Base-by-base conservation (phyloP, 2,888 invertebrate genomes). In the Marasmarcha lunaedactyla region DNA sequence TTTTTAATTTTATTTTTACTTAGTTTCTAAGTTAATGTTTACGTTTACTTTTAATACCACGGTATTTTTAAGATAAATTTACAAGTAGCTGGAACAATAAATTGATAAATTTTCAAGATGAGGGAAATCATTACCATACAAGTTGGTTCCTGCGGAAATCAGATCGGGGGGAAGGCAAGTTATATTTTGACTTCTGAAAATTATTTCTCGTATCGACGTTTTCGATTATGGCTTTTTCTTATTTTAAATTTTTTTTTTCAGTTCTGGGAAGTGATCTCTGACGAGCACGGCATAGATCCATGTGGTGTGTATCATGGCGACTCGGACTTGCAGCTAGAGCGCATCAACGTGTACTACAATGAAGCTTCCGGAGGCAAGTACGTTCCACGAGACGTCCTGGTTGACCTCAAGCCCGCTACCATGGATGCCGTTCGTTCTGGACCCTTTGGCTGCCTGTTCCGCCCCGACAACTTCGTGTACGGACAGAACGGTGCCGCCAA, bases 341-440 rank as follows among this genome's bases (percentile, higher is more conserved):
- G 91, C 42, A 89, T 92, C 53, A 89, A 90, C 57, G 92, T 92
- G 20, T 92, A 90, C 68, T 92, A 89, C 81, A 90, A 91, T 61
- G 90, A 91, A 62, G 90, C 88, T 1, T 66, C 79, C 3, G 85
- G 81, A 11, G 78, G 84, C 34, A 79, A 79, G 49, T 81, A 74
- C 46, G 81, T 81, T 6, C 81, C 79, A 14, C 61, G 81, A n/a
- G 66, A 78, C 2, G 68, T 81, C 13, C 57, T 81, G 7, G 58
- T 76, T 1, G 79, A 83, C 53, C 65, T 81, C 10, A 73, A 81
- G 52, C 74, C 70, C 1, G 70, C 70, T 15, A 77, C 81, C 36
- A 94, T 95, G 94, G 95, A 95, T 69, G 89, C 93, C 7, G 93
- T 95, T 37, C 88, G 94, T 39, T 92, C 93, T 1, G 94, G 94